Base-by-base conservation (phyloP, 2,113 vertebrate species). In the Scytalopus superciliaris region DNA sequence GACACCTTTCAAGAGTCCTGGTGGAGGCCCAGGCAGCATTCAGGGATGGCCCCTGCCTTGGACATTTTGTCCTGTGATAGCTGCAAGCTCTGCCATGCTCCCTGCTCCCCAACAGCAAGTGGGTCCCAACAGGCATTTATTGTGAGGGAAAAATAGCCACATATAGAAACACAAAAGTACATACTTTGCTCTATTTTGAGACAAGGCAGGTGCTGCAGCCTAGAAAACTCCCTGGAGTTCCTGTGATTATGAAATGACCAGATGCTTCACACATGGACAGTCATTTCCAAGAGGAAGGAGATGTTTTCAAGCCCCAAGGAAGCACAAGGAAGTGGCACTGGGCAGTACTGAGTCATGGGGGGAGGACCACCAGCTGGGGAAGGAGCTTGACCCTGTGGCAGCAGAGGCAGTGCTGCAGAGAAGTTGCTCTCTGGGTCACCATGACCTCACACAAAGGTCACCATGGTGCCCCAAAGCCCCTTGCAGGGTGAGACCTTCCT, bases 151-250 rank as follows among this genome's bases (percentile, higher is more conserved):
- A 74, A 94, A 9, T 4, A 93, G 39, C 28, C 60, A 81, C 63
- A 68, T 60, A 56, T 30, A 83, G 56, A 83, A 81, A 80, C 47
- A 88, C 15, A 60, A 12, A 84, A 76, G 24, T 73, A 55, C 1
- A 5, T 45, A 59, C 45, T 73, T 89, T 83, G 8, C 21, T 91
- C 81, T 94, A 37, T 80, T 88, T 96, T 7, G 9, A 92, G 47
- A 69, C 31, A 64, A 35, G 6, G 6, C 30, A 70, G 35, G 35
- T 40, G 10, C 63, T 59, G 55, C 45, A 74, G 60, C 7, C 12
- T 69, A 52, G 70, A 70, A 60, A 84, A 50, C 6, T 14, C 30
- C 35, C 33, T 19, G 35, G 39, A 47, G 49, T 24, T 62, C 12
- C 62, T 31, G 22, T 28, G 62, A 16, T 45, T 50, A 42, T 47